phyloP scores from a whole-genome alignment of 1,140 invertebrate species.

The Drosophila lacteicornis region DNA sequence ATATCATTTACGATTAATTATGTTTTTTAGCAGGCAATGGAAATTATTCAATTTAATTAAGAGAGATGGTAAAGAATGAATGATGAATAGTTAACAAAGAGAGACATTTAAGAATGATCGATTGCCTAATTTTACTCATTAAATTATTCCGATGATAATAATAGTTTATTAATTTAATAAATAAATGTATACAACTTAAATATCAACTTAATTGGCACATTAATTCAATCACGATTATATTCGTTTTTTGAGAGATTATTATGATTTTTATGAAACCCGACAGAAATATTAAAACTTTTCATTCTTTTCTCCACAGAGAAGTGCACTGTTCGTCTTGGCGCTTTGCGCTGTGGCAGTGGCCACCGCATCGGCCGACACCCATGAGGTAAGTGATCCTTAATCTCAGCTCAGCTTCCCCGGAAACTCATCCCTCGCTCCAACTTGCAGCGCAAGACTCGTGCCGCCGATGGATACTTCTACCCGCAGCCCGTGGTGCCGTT shows the following conservation, averaged over 20 bases:
- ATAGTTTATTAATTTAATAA: background rate
- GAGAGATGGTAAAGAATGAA: background rate
- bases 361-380: constrained; percentile 67
- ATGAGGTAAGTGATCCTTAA: constrained; percentile 66
- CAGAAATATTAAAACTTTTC: background rate
- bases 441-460: constrained; percentile 72
- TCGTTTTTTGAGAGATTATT: constrained; percentile 1
- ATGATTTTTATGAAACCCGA: too few relatives aligned
- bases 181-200: too few relatives aligned
- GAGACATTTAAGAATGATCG: background rate
- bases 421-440: background rate
- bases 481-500: constrained; percentile 73
- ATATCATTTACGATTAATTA: background rate
- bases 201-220: too few relatives aligned
- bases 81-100: too few relatives aligned
- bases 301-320: constrained; percentile 64
- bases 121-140: background rate
- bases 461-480: constrained; percentile 73
- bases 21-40: background rate
- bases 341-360: constrained; percentile 79
- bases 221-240: background rate
- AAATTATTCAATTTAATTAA: background rate
- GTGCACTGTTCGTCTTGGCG: constrained; percentile 79
- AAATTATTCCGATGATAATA: background rate
- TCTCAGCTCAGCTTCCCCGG: background rate